Base-by-base conservation (phyloP, 2,888 invertebrate genomes). In the Plutella xylostella region DNA sequence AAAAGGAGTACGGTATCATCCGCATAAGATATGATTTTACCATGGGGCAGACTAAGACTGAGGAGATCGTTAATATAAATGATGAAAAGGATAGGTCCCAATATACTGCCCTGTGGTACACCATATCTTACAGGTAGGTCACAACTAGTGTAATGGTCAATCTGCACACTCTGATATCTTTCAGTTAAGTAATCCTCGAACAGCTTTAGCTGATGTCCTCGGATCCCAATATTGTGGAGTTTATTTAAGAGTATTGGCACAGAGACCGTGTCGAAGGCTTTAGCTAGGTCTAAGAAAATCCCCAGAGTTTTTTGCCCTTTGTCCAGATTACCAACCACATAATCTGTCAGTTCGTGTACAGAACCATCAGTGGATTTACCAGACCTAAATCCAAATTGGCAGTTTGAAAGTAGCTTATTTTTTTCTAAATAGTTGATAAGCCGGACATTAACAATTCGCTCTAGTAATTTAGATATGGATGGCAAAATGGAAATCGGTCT, bases 321-420 rank as follows among this genome's bases (percentile, higher is more conserved):
- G 18, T 49, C 48, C 2, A 52, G 19, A n/a, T 45, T 9, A 1
- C 15, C 14, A 4, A 42, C 20, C 3, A 52, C 25, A 15, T 12
- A 20, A 1, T 46, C 38, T 2, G 45, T 45, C 3, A 52, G 15
- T 4, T 30, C 11, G 1, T n/a, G 21, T 1, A 49, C 43, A 0
- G 50, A 49, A n/a, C 48, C 50, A 20, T 47, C 48, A 0, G 47
- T 49, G 1, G 51, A 50, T 46, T 22, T 49, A 5, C 42, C 30
- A 9, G 22, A 19, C 21, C 50, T 33, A 31, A 51, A 52, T 14
- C 48, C 51, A 43, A 43, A 51, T 39, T 50, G 51, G 3, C 15
- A 33, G 4, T 40, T 40, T 15, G 45, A 54, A 7, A 48, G 20
- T 3, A 50, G 14, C 0, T 48, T 34, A 9, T 42, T 43, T 15